Percentiles rank a stretch among this genome's conserved stretches.
Conservation (phyloP, 2,797 vertebrate genomes). For the Emys orbicularis region DNA sequence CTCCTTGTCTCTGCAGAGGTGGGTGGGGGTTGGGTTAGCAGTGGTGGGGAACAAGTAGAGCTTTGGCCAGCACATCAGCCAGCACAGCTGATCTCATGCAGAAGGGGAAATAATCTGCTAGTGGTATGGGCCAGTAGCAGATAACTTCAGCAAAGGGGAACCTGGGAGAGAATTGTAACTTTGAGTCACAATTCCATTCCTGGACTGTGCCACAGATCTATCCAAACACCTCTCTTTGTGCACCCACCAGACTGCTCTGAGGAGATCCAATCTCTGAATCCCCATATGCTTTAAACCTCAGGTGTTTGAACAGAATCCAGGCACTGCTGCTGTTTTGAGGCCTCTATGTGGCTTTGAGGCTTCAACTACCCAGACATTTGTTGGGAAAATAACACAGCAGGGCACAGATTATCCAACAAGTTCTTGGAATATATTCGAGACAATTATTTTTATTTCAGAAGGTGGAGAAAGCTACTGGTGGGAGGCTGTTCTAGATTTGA, state of each 20-base stretch:
- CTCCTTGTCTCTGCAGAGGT: background rate
- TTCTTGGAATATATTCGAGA: too few species aligned
- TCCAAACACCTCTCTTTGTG: background rate
- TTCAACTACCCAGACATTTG: too few species aligned
- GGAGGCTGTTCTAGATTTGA: too few species aligned
- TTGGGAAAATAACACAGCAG: too few species aligned
- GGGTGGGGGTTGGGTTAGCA: background rate
- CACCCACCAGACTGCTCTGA: background rate
- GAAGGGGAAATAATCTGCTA: background rate
- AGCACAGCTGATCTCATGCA: background rate
- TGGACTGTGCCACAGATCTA: background rate
- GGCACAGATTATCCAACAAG: too few species aligned
- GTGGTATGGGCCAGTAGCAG: background rate
- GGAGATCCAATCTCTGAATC: background rate
- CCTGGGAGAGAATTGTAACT: background rate
- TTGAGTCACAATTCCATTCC: background rate
- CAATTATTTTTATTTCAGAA: too few species aligned
- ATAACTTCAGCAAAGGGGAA: background rate
- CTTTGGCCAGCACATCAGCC: rapidly evolving
- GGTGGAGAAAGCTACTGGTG: too few species aligned
- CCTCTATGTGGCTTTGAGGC: background rate
- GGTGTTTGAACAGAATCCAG: background rate
- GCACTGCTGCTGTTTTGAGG: background rate
- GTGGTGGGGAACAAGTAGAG: background rate
- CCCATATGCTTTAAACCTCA: background rate